phyloP scores from a whole-genome alignment of 2,888 invertebrate species.

The Cantharis lateralis region DNA sequence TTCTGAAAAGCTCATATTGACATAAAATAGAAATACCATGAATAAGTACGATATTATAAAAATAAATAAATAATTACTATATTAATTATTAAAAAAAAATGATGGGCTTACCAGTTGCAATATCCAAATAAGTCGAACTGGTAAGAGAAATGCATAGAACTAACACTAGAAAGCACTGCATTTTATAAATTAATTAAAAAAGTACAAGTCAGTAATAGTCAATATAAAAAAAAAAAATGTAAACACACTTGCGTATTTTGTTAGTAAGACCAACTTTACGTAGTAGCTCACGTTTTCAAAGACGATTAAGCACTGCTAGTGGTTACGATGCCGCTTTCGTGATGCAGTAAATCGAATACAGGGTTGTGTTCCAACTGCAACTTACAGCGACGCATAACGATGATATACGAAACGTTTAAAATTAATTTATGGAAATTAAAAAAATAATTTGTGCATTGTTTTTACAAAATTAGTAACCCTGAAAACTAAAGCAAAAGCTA shows the following conservation, averaged over 20 bases:
- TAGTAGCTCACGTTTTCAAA: not conserved
- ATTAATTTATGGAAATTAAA: conserved; percentile 11
- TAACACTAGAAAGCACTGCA: not conserved
- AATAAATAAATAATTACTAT: not conserved
- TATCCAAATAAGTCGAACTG: not conserved
- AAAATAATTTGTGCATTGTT: not conserved
- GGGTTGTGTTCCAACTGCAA: conserved; percentile 27
- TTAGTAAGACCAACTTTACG: not conserved
- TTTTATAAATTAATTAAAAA: not conserved
- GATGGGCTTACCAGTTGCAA: not conserved
- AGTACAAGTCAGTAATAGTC: too few species aligned
- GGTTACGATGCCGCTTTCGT: conserved; percentile 18
- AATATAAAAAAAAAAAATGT: not conserved
- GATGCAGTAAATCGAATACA: conserved; percentile 28
- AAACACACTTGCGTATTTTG: not conserved
- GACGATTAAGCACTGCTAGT: conserved; percentile 23
- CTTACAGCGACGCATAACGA: conserved; percentile 21
- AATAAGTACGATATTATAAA: too few species aligned
- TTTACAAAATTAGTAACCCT: not conserved
- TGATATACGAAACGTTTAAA: conserved; percentile 18
- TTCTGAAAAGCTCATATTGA: not conserved
- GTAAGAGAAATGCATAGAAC: not conserved
- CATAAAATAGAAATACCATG: too few species aligned
- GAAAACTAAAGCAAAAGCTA: not conserved
- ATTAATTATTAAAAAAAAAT: not conserved